phyloP scores from a whole-genome alignment of 1,140 invertebrate species.

The Triops cancriformis region DNA sequence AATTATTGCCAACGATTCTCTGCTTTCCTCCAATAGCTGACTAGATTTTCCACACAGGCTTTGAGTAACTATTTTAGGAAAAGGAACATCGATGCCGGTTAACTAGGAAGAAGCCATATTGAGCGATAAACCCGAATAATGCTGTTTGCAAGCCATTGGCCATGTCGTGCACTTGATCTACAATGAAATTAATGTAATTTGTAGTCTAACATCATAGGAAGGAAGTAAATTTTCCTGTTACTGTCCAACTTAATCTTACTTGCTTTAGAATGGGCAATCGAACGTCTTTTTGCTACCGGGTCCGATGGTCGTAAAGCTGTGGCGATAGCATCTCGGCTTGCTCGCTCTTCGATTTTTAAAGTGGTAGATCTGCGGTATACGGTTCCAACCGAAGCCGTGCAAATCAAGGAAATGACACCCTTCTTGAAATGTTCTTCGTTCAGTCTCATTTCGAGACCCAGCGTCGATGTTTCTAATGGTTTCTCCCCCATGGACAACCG shows the following conservation, averaged over 20 bases:
- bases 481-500: conserved; percentile 14
- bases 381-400: conserved; percentile 20
- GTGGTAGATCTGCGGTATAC: conserved; percentile 22
- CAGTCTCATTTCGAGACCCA: conserved; percentile 17
- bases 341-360: conserved; percentile 14
- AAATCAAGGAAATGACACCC: conserved; percentile 13
- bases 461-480: conserved; percentile 22
- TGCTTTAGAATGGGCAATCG: conserved; percentile 2
- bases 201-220: not conserved
- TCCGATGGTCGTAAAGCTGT: conserved; percentile 4
- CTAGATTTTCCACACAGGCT: not conserved
- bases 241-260: not conserved
- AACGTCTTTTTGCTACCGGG: conserved; percentile 3
- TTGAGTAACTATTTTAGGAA: not conserved
- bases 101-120: not conserved
- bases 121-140: not conserved
- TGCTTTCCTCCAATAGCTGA: not conserved
- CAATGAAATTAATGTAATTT: not conserved
- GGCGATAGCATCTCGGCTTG: conserved; percentile 8
- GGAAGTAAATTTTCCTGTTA: not conserved
- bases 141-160: not conserved
- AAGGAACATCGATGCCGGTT: not conserved
- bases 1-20: not conserved
- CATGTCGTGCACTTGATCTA: not conserved
- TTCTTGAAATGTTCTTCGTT: conserved; percentile 16